These are phyloP conservation scores for Pegoplata infirma DNA, from an alignment of 2,888 invertebrate species.

Conservation along the genomic window DNA sequence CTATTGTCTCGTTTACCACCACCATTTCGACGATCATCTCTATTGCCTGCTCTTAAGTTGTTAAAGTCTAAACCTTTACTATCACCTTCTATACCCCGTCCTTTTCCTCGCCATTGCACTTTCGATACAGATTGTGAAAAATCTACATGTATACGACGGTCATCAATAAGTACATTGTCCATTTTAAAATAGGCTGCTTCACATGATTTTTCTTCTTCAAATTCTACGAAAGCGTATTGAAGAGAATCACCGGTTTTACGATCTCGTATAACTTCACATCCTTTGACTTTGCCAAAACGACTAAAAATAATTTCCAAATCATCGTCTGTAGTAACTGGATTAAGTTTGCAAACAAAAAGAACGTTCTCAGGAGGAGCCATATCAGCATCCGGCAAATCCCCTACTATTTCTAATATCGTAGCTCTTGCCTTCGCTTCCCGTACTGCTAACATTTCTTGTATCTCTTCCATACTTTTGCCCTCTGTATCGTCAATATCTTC, in stretches of 20 bases:
- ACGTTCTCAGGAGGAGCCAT: constrained; percentile 99
- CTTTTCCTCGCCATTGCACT: constrained; percentile 93
- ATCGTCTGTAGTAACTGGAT: constrained; percentile 98
- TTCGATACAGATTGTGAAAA: constrained; percentile 99
- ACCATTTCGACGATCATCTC: neutral
- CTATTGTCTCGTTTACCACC: neutral
- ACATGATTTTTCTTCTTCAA: constrained; percentile 93
- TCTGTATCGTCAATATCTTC: constrained; percentile 94
- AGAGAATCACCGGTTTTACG: constrained; percentile 94
- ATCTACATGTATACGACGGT: constrained; percentile 98
- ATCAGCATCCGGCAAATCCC: constrained; percentile 97
- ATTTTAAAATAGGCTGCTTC: constrained; percentile 99
- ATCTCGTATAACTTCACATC: constrained; percentile 98
- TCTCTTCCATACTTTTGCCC: constrained; percentile 90
- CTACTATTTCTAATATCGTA: constrained; percentile 98
- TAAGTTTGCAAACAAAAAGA: constrained; percentile 98
- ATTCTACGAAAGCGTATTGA: constrained; percentile 99
- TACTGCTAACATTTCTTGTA: constrained; percentile 91
- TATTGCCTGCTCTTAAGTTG: constrained; percentile 65
- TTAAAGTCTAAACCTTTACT: constrained; percentile 72
- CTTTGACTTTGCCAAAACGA: constrained; percentile 94
- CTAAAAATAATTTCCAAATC: constrained; percentile 98
- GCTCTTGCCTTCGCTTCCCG: constrained; percentile 98
- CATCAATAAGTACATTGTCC: constrained; percentile 99
- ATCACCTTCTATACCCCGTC: constrained; percentile 82